phyloP scores from a whole-genome alignment of 2,888 invertebrate genomes.

The Dryococelus australis region DNA sequence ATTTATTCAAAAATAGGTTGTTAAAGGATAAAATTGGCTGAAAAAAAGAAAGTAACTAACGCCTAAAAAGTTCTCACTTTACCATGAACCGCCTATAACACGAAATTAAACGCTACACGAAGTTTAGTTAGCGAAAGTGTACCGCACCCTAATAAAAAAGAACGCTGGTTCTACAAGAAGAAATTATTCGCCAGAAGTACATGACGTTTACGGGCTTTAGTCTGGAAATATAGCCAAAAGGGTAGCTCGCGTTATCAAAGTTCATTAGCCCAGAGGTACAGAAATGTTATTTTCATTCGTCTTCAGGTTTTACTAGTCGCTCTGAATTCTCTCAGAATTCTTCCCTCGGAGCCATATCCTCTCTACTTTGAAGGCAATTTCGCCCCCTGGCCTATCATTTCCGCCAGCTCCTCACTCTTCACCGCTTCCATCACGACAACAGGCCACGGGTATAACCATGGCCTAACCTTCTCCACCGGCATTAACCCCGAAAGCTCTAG shows the following conservation, averaged over 20 bases:
- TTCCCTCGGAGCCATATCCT: background rate
- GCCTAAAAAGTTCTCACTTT: too few species aligned
- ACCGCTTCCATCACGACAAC: background rate
- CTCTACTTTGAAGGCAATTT: conserved; percentile 10
- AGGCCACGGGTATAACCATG: background rate
- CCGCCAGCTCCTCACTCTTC: background rate
- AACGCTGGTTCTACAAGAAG: too few species aligned
- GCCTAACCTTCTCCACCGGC: background rate
- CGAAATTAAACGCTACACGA: too few species aligned
- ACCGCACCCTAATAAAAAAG: too few species aligned
- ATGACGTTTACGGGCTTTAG: background rate
- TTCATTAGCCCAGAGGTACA: background rate
- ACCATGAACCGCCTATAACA: too few species aligned
- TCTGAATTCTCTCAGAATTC: background rate
- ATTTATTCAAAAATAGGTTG: too few species aligned
- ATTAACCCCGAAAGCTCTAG: background rate
- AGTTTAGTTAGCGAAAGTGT: too few species aligned
- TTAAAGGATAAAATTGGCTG: too few species aligned
- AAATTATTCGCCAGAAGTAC: too few species aligned
- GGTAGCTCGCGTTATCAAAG: background rate
- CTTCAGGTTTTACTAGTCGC: background rate
- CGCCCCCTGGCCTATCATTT: background rate
- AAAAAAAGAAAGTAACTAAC: too few species aligned
- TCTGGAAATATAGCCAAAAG: background rate
- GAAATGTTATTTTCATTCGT: background rate